These are phyloP conservation scores for Phania funesta DNA, from an alignment of 2,888 invertebrate genomes.

Conservation along the genomic window DNA sequence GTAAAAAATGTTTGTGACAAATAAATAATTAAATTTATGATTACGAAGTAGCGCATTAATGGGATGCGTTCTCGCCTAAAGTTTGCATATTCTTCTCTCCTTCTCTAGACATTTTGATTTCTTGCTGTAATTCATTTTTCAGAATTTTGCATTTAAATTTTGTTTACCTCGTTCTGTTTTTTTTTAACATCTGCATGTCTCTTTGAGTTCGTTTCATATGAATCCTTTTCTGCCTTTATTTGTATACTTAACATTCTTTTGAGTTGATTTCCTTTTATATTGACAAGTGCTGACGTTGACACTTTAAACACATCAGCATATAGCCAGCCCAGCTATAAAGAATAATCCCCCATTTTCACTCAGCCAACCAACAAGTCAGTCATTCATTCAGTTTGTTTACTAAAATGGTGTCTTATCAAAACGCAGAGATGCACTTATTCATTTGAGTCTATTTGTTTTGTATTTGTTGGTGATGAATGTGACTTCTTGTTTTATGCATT, in stretches of 20 bases:
- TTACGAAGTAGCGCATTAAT: not conserved
- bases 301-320: conserved; percentile 63
- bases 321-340: not conserved
- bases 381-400: conserved; percentile 43
- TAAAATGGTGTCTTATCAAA: conserved; percentile 64
- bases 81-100: not conserved
- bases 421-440: conserved; percentile 66
- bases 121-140: conserved; percentile 63
- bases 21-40: too few relatives aligned
- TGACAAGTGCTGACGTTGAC: conserved; percentile 69
- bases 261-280: conserved; percentile 57
- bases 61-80: not conserved
- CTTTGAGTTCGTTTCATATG: conserved; percentile 56
- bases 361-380: not conserved
- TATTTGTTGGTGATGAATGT: conserved; percentile 42
- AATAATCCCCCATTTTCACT: conserved; percentile 16
- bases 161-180: conserved; percentile 46
- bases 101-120: conserved; percentile 25
- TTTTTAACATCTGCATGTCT: conserved; percentile 31
- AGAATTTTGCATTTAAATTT: conserved; percentile 70
- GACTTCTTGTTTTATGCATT: not conserved
- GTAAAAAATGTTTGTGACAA: too few relatives aligned
- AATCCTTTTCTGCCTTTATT: conserved; percentile 37
- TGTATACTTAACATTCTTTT: conserved; percentile 55
- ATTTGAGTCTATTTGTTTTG: conserved; percentile 64